Evolutionary conservation across 1,140 invertebrate species (phyloP).

Genomic region (Solenopsis fugax): DNA sequence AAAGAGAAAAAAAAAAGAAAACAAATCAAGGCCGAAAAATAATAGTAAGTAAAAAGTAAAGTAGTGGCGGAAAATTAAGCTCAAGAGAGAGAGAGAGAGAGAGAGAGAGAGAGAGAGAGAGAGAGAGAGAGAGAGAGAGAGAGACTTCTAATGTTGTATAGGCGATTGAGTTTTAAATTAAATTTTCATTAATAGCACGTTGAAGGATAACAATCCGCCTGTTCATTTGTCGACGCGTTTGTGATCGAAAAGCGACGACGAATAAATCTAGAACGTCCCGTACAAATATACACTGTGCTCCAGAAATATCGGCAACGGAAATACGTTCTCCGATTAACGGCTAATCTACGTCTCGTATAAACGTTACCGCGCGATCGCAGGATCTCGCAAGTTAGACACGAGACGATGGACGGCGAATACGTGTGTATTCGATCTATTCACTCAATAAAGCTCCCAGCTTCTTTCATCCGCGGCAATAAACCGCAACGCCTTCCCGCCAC

Average conservation of each 20-base stretch:
- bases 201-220: background rate
- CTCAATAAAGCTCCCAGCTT: background rate
- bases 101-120: background rate
- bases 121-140: background rate
- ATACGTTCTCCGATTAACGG: background rate
- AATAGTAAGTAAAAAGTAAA: too few relatives aligned
- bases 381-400: background rate
- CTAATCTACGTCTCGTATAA: slow-evolving; percentile 8
- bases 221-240: background rate
- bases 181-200: background rate
- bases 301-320: slow-evolving; percentile 3
- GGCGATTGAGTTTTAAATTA: background rate
- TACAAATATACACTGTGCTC: slow-evolving; percentile 17
- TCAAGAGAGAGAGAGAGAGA: too few relatives aligned
- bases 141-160: background rate
- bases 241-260: background rate
- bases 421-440: background rate
- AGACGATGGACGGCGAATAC: background rate
- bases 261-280: slow-evolving; percentile 36
- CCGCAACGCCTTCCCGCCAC: background rate
- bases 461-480: background rate
- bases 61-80: too few relatives aligned
- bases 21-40: too few relatives aligned
- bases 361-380: background rate
- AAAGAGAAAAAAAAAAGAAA: too few relatives aligned